Percentiles rank a stretch among this genome's conserved stretches.
phyloP scores from a whole-genome alignment of 2,888 invertebrate genomes.

The Trichopoda pennipes region DNA sequence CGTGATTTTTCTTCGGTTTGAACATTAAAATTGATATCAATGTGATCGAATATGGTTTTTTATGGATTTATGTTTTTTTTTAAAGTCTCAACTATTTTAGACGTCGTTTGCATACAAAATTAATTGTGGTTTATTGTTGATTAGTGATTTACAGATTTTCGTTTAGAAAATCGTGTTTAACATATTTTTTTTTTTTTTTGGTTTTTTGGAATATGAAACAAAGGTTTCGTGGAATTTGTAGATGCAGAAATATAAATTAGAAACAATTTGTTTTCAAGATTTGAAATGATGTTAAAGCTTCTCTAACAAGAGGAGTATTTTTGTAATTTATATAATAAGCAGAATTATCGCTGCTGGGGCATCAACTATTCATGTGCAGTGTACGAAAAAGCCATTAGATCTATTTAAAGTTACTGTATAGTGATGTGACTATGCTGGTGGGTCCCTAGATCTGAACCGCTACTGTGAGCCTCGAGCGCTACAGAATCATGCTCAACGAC shows the following conservation, averaged over 20 bases:
- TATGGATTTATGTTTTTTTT: conserved; percentile 25
- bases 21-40: conserved; percentile 38
- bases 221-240: neutral
- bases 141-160: conserved; percentile 73
- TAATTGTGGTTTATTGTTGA: conserved; percentile 72
- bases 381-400: too few species aligned
- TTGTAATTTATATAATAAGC: too few species aligned
- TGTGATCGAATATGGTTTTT: conserved; percentile 56
- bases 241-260: too few species aligned
- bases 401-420: too few species aligned
- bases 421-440: too few species aligned
- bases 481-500: too few species aligned
- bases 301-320: too few species aligned
- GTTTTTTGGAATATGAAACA: conserved; percentile 54
- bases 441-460: too few species aligned
- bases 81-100: conserved; percentile 48
- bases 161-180: conserved; percentile 70
- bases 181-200: conserved; percentile 73
- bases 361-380: too few species aligned
- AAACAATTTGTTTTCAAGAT: neutral
- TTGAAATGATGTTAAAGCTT: too few species aligned
- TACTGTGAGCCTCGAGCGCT: too few species aligned
- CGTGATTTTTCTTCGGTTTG: conserved; percentile 18
- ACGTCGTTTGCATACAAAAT: conserved; percentile 76
- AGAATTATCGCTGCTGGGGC: too few species aligned